A percentile compares a stretch with the other conserved stretches of the same genome.
Conservation (phyloP, 2,797 vertebrate species). For the Gymnopithys bicolor region DNA sequence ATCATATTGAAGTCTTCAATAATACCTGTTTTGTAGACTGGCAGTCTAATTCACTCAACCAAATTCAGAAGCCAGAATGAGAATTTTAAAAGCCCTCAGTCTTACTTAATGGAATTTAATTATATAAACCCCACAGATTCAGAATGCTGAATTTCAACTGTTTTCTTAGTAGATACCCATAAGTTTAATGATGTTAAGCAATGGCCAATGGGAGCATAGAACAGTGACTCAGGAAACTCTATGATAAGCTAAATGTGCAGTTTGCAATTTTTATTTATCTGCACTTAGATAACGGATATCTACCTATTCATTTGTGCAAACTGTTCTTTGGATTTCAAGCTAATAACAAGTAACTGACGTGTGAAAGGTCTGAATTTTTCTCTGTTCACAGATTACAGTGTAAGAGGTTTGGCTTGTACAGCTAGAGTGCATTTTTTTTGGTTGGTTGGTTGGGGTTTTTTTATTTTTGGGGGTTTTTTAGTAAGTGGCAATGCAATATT, state of each 20-base stretch:
- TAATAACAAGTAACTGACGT: neutral
- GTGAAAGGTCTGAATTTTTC: neutral
- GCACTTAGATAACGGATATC: neutral
- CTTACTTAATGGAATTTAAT: neutral
- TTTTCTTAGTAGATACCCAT: neutral
- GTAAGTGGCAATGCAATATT: neutral
- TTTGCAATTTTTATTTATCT: neutral
- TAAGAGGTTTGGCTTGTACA: neutral
- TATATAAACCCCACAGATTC: neutral
- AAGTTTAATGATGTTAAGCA: neutral
- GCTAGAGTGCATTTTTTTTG: neutral
- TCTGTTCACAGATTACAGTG: neutral
- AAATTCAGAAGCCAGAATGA: conserved; percentile 56
- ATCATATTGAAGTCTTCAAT: conserved; percentile 55
- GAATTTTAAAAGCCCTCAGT: neutral
- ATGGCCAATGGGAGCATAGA: neutral
- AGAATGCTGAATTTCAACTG: neutral
- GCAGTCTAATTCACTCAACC: conserved; percentile 57
- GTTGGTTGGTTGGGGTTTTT: no score
- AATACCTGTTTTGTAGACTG: conserved; percentile 47
- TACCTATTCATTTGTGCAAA: neutral
- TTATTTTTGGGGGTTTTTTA: no score
- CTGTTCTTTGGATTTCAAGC: neutral
- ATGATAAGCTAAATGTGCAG: neutral
- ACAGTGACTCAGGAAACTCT: neutral